Conservation (phyloP, 2,797 vertebrate genomes). For the Karalla daura region DNA sequence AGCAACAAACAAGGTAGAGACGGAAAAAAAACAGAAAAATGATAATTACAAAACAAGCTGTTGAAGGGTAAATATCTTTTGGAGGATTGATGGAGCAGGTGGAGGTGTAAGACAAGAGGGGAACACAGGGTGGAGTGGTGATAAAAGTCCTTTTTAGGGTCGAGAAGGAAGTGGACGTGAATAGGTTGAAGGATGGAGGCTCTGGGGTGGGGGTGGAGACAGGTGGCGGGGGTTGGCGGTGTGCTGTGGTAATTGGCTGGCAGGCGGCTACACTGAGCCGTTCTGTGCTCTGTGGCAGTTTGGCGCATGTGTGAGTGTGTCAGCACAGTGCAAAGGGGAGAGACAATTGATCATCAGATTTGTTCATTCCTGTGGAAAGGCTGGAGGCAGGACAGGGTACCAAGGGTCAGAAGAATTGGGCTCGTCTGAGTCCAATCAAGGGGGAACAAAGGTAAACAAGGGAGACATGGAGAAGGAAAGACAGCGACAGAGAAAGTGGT, state of each 20-base stretch:
- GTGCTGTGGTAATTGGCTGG: conserved; percentile 77
- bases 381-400: conserved; percentile 58
- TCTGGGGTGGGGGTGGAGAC: conserved; percentile 39
- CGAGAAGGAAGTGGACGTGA: conserved; percentile 45
- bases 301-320: conserved; percentile 15
- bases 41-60: conserved; percentile 62
- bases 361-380: conserved; percentile 78
- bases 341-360: conserved; percentile 79
- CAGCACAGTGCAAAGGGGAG: conserved; percentile 21
- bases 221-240: conserved; percentile 44
- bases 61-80: conserved; percentile 35
- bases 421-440: conserved; percentile 71
- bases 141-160: too few species aligned
- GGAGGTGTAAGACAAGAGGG: conserved; percentile 61
- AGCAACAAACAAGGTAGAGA: conserved; percentile 35
- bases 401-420: conserved; percentile 65
- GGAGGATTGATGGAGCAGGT: conserved; percentile 48
- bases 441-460: conserved; percentile 73
- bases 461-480: conserved; percentile 36
- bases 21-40: conserved; percentile 19
- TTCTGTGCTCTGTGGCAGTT: conserved; percentile 52
- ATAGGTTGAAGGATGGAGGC: conserved; percentile 32
- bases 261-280: conserved; percentile 57
- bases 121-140: conserved; percentile 69
- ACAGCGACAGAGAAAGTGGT: conserved; percentile 22